These are phyloP conservation scores for Anas platyrhynchos DNA, from an alignment of 2,113 vertebrate genomes.

Conservation along the genomic window DNA sequence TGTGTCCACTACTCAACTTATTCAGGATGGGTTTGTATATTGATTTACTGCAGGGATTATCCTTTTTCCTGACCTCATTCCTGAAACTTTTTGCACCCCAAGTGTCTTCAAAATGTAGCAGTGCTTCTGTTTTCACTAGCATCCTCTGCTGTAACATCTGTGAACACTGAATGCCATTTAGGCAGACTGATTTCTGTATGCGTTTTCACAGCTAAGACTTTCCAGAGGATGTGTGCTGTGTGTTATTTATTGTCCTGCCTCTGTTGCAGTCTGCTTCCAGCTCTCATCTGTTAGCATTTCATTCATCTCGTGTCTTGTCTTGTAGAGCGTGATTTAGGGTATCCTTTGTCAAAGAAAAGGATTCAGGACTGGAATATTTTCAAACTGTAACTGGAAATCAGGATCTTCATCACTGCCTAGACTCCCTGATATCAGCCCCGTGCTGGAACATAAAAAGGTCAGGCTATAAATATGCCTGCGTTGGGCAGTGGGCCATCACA, in stretches of 20 bases:
- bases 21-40: neutral
- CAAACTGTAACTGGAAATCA: neutral
- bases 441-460: neutral
- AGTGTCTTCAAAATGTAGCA: neutral
- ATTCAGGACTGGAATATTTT: neutral
- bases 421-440: neutral
- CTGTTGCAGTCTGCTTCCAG: neutral
- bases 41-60: conserved; percentile 9
- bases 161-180: neutral
- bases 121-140: neutral
- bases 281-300: neutral
- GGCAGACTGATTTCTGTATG: neutral
- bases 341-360: neutral
- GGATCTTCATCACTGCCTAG: rapidly evolving
- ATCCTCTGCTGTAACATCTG: neutral
- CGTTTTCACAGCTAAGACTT: neutral
- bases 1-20: neutral
- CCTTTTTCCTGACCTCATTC: neutral
- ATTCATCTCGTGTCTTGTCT: neutral
- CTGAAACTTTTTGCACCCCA: neutral
- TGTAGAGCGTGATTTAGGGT: neutral
- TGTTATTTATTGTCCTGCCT: neutral
- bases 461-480: neutral
- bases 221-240: neutral
- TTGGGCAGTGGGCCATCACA: neutral